Evolutionary conservation across 2,888 invertebrate species (phyloP).

Genomic region (Idaea dimidiata): DNA sequence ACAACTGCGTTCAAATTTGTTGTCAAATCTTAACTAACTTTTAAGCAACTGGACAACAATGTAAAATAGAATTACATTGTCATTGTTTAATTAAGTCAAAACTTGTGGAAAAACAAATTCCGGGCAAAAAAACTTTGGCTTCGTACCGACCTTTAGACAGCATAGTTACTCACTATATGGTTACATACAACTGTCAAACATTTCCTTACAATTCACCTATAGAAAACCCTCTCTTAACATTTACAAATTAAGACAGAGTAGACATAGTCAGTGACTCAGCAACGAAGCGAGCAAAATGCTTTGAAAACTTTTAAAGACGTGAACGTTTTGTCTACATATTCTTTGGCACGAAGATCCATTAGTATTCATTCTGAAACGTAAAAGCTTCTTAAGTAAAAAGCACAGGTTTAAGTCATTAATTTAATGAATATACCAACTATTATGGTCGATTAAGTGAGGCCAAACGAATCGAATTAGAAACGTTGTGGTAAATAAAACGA

Average conservation of each 20-base stretch:
- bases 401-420: not conserved
- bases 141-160: too few relatives aligned
- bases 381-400: not conserved
- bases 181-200: too few relatives aligned
- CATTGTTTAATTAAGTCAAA: too few relatives aligned
- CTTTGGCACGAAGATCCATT: not conserved
- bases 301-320: not conserved
- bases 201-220: too few relatives aligned
- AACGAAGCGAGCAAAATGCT: not conserved
- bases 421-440: not conserved
- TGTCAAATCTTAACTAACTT: too few relatives aligned
- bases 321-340: constrained; percentile 1
- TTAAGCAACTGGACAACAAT: too few relatives aligned
- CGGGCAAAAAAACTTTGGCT: too few relatives aligned
- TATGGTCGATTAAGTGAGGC: not conserved
- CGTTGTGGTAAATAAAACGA: not conserved
- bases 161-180: too few relatives aligned
- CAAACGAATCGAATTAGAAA: not conserved
- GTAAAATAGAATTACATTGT: too few relatives aligned
- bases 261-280: not conserved
- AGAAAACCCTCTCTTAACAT: not conserved
- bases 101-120: too few relatives aligned
- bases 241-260: not conserved
- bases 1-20: too few relatives aligned
- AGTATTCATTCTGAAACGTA: not conserved